A percentile compares a stretch with the other conserved stretches of the same genome.
These are phyloP conservation scores for Nyctereutes procyonoides DNA, from an alignment of 2,113 vertebrate species.

Conservation along the genomic window DNA sequence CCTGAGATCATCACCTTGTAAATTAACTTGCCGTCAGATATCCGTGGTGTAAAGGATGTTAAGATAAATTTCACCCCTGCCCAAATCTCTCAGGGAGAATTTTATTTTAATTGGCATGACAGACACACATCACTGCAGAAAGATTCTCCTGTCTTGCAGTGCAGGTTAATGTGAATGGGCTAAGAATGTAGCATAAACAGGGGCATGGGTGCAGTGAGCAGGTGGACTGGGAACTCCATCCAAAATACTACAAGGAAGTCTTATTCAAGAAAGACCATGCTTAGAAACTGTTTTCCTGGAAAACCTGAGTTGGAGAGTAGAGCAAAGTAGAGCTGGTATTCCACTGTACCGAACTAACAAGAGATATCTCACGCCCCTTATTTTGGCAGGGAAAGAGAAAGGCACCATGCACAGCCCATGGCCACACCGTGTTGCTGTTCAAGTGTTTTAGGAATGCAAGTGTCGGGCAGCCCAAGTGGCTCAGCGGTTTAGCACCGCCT, in stretches of 20 bases:
- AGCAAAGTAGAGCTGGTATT: not conserved
- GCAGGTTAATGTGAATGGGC: not conserved
- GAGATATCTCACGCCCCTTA: not conserved
- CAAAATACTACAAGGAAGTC: not conserved
- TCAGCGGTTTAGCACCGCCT: too few relatives aligned
- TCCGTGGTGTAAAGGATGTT: not conserved
- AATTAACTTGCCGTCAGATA: not conserved
- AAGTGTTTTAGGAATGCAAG: not conserved
- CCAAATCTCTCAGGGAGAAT: not conserved
- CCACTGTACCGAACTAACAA: not conserved
- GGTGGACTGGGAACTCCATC: not conserved
- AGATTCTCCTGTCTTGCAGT: not conserved
- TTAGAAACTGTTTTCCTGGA: not conserved
- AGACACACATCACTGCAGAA: not conserved
- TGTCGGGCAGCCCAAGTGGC: too few relatives aligned
- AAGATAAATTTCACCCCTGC: not conserved
- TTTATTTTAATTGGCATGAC: not conserved
- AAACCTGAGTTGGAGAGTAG: not conserved
- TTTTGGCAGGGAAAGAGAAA: not conserved
- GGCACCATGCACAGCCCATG: fast-evolving
- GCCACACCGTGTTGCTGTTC: not conserved
- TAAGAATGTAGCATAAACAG: not conserved
- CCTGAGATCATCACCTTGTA: not conserved
- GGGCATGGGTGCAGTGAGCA: fast-evolving
- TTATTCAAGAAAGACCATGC: not conserved